These are phyloP conservation scores for Ferdinandea cuprea DNA, from an alignment of 2,888 invertebrate species.

Conservation along the genomic window DNA sequence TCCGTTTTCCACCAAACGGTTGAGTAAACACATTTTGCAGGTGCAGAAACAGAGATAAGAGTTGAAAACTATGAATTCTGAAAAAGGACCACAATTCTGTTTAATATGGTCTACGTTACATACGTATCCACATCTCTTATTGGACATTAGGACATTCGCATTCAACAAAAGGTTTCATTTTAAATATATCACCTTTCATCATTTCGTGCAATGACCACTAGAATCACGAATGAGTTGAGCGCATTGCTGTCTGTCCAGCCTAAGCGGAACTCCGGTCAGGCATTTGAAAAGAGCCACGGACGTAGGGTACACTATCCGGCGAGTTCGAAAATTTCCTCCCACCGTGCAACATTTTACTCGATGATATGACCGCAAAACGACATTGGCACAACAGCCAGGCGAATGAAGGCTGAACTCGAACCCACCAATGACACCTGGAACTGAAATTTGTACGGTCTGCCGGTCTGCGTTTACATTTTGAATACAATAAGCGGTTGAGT, in stretches of 20 bases:
- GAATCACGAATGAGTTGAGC: background rate
- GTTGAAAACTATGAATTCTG: conserved; percentile 34
- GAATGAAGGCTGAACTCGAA: background rate
- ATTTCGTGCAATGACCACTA: background rate
- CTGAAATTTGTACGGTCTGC: conserved; percentile 16
- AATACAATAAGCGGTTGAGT: conserved; percentile 64
- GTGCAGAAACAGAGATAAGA: conserved; percentile 13
- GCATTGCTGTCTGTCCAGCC: conserved; percentile 7
- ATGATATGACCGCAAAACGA: conserved; percentile 53
- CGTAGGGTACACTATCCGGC: conserved; percentile 9
- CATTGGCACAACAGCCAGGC: conserved; percentile 15
- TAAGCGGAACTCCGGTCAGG: conserved; percentile 55
- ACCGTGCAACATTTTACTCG: conserved; percentile 51
- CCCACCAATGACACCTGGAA: conserved; percentile 27
- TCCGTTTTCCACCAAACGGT: conserved; percentile 27
- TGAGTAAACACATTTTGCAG: conserved; percentile 31
- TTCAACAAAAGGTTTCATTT: conserved; percentile 60
- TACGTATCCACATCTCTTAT: conserved; percentile 63
- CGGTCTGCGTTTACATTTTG: conserved; percentile 47
- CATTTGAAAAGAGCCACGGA: conserved; percentile 31
- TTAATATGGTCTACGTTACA: conserved; percentile 18
- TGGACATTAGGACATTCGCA: conserved; percentile 58
- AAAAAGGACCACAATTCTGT: conserved; percentile 45
- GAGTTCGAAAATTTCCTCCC: conserved; percentile 22
- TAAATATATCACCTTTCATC: conserved; percentile 36